These are phyloP conservation scores for Macrotis lagotis DNA, from an alignment of 2,113 vertebrate species.

Conservation along the genomic window DNA sequence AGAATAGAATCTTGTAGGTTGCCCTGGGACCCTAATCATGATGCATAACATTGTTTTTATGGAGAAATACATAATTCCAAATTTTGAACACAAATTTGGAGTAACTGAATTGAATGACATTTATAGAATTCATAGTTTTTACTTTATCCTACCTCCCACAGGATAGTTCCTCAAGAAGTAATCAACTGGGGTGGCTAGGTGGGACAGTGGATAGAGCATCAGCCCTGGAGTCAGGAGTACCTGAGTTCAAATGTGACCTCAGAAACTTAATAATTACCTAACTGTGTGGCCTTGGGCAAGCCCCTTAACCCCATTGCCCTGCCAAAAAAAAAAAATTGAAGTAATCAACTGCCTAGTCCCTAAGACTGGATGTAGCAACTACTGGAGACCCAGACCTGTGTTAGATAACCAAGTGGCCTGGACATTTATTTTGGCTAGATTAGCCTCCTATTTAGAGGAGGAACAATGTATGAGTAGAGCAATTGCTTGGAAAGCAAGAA, in stretches of 20 bases:
- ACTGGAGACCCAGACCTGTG: not conserved
- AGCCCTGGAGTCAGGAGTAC: too few relatives aligned
- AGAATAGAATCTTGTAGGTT: not conserved
- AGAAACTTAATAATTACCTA: too few relatives aligned
- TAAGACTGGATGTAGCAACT: not conserved
- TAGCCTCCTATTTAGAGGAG: not conserved
- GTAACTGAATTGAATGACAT: not conserved
- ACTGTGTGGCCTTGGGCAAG: too few relatives aligned
- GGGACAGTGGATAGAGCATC: too few relatives aligned
- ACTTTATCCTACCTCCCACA: not conserved
- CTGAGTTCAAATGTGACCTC: too few relatives aligned
- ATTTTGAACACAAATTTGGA: not conserved
- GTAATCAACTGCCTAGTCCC: not conserved
- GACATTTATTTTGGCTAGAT: not conserved
- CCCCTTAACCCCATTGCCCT: too few relatives aligned
- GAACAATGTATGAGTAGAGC: not conserved
- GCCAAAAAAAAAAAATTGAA: too few relatives aligned
- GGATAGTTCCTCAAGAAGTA: not conserved
- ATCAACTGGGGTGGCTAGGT: too few relatives aligned
- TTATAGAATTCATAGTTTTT: not conserved
- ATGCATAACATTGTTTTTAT: not conserved
- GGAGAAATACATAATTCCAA: not conserved
- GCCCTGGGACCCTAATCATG: not conserved
- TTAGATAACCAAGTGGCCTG: not conserved
- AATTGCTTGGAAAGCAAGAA: not conserved